These are phyloP conservation scores for Cassiopea andromeda DNA, from an alignment of 30 jellyfish, hydroid and myxozoan species.

Conservation along the genomic window DNA sequence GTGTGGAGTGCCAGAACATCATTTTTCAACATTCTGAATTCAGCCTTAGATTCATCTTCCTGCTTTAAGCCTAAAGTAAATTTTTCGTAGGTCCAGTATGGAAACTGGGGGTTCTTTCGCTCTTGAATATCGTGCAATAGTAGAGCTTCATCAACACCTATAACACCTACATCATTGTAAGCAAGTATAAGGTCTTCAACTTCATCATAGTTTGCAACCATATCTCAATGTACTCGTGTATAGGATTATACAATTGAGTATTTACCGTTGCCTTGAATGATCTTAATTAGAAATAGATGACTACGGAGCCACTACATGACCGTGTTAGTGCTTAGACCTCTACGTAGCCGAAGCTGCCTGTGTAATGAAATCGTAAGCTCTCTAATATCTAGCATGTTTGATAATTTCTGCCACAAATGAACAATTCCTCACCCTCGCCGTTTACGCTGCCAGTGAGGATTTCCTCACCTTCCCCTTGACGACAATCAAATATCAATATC, in stretches of 20 bases:
- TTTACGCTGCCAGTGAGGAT: too few relatives aligned
- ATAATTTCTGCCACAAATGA: too few relatives aligned
- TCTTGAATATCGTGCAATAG: conserved; percentile 10
- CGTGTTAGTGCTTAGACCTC: not conserved
- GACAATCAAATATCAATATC: too few relatives aligned
- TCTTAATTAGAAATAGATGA: not conserved
- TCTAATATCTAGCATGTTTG: too few relatives aligned
- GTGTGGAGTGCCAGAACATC: conserved; percentile 8
- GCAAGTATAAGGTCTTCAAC: not conserved
- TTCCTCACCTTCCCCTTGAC: too few relatives aligned
- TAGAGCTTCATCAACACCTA: conserved; percentile 17
- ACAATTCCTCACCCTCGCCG: too few relatives aligned
- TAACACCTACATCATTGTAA: conserved; percentile 12
- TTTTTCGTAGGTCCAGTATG: conserved; percentile 30
- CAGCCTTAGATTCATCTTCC: conserved; percentile 30
- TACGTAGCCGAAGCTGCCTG: too few relatives aligned
- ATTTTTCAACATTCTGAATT: conserved; percentile 4
- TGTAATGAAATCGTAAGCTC: too few relatives aligned
- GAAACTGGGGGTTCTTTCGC: conserved; percentile 23
- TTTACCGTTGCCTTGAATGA: not conserved
- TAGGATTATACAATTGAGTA: not conserved
- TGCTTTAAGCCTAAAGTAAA: conserved; percentile 20
- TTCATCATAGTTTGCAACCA: not conserved
- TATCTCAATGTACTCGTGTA: not conserved
- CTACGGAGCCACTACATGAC: not conserved